These are phyloP conservation scores for Noctua comes DNA, from an alignment of 2,888 invertebrate genomes.

Conservation along the genomic window DNA sequence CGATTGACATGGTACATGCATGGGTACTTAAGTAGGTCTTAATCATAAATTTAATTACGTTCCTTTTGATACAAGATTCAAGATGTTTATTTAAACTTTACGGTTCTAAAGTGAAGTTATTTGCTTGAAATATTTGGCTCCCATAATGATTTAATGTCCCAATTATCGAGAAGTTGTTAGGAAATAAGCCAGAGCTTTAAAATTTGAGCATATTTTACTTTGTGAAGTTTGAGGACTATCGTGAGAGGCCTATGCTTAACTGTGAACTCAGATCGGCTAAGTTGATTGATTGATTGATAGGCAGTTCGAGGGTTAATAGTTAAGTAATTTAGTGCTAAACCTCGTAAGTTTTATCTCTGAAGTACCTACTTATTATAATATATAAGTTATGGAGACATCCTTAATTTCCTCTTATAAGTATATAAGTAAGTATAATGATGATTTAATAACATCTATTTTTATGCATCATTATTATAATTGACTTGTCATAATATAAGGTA, in stretches of 20 bases:
- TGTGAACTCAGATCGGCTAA: not conserved
- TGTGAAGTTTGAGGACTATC: not conserved
- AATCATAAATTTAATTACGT: slow-evolving; percentile 37
- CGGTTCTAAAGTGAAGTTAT: slow-evolving; percentile 15
- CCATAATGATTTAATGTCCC: slow-evolving; percentile 17
- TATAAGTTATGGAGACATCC: not conserved
- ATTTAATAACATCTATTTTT: slow-evolving; percentile 27
- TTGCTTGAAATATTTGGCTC: not conserved
- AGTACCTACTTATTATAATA: not conserved
- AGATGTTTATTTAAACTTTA: slow-evolving; percentile 51
- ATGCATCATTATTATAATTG: slow-evolving; percentile 38
- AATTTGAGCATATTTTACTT: not conserved
- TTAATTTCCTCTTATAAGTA: slow-evolving; percentile 3
- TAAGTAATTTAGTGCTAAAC: not conserved
- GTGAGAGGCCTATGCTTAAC: not conserved
- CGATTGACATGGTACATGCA: slow-evolving; percentile 19
- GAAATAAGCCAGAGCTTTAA: slow-evolving; percentile 2
- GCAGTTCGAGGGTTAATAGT: not conserved
- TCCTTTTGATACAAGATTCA: slow-evolving; percentile 39
- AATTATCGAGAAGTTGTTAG: slow-evolving; percentile 12
- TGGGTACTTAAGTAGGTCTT: slow-evolving; percentile 38
- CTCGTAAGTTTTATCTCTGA: not conserved
- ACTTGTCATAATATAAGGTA: slow-evolving; percentile 24
- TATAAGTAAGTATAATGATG: slow-evolving; percentile 4
- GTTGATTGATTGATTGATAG: slow-evolving; percentile 2